Conservation (phyloP, 2,797 vertebrate species). For the Amniataba percoides region DNA sequence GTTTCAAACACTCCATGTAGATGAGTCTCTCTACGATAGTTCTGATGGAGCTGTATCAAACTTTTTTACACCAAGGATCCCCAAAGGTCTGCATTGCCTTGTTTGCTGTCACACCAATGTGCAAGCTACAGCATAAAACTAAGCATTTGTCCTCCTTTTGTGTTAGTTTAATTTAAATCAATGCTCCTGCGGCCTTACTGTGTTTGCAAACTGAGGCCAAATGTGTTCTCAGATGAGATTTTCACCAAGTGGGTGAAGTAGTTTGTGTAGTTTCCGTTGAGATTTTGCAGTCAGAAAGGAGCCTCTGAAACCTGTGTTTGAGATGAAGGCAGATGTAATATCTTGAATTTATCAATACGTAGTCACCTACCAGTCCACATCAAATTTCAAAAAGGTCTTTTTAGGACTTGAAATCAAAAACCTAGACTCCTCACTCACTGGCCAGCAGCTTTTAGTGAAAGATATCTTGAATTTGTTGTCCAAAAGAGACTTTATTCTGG, state of each 20-base stretch:
- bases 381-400: neutral
- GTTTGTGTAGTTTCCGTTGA: neutral
- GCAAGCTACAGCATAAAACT: neutral
- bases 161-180: neutral
- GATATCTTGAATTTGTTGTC: neutral
- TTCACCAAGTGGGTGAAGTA: neutral
- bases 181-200: too few species aligned
- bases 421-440: neutral
- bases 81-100: neutral
- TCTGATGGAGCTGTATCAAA: constrained; percentile 5
- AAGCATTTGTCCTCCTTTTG: neutral
- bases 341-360: neutral
- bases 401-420: neutral
- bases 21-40: neutral
- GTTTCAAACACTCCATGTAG: constrained; percentile 16
- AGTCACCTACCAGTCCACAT: neutral
- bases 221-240: neutral
- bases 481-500: neutral
- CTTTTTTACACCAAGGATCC: neutral
- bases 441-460: neutral
- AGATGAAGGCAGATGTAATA: neutral
- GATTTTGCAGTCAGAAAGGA: neutral
- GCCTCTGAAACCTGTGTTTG: neutral
- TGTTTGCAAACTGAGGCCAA: neutral
- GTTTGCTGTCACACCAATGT: neutral